phyloP scores from a whole-genome alignment of 2,888 invertebrate genomes.

The Plemyria rubiginata region DNA sequence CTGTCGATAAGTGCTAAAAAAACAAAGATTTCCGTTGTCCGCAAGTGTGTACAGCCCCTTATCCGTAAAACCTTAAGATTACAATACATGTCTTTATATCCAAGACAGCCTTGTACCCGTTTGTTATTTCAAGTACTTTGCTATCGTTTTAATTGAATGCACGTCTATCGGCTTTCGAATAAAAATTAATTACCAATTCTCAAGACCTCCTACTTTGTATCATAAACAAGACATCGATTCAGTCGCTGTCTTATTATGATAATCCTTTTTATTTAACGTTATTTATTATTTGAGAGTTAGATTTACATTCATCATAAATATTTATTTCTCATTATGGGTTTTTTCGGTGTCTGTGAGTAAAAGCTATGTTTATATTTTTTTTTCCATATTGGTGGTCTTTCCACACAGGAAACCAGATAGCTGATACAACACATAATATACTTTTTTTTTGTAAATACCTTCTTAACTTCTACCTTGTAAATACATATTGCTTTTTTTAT shows the following conservation, averaged over 20 bases:
- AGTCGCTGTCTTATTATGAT: not conserved
- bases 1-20: too few relatives aligned
- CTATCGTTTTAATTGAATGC: conserved; percentile 32
- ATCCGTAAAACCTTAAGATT: conserved; percentile 5
- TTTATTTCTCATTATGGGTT: too few relatives aligned
- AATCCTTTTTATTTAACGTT: not conserved
- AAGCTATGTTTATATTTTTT: too few relatives aligned
- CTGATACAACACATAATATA: too few relatives aligned
- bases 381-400: too few relatives aligned
- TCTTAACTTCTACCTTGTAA: too few relatives aligned
- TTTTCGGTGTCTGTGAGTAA: too few relatives aligned
- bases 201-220: conserved; percentile 26
- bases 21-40: too few relatives aligned
- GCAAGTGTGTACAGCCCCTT: not conserved
- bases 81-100: conserved; percentile 29
- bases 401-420: too few relatives aligned
- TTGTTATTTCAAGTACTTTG: conserved; percentile 24
- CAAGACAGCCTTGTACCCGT: conserved; percentile 36
- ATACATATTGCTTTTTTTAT: too few relatives aligned
- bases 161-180: conserved; percentile 24
- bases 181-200: conserved; percentile 27
- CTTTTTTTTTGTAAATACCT: too few relatives aligned
- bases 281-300: not conserved
- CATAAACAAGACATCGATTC: conserved; percentile 10
- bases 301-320: not conserved